phyloP scores from a whole-genome alignment of 2,113 vertebrate species.

The Cinclus mexicanus region DNA sequence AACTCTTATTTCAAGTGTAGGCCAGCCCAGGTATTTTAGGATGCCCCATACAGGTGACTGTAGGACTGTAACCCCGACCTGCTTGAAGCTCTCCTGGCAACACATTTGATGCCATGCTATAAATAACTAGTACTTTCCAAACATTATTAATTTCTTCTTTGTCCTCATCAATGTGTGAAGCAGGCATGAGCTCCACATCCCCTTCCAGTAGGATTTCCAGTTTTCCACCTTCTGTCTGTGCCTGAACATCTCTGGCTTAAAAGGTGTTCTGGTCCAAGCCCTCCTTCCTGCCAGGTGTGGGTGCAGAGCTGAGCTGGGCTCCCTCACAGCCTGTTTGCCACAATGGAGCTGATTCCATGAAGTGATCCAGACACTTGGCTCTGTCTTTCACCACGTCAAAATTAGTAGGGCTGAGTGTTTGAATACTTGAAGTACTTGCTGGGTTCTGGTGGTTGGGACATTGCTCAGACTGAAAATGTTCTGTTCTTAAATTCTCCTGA shows the following conservation, averaged over 20 bases:
- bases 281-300: rapidly evolving
- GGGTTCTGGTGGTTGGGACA: background rate
- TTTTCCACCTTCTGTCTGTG: background rate
- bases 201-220: background rate
- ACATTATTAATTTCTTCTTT: background rate
- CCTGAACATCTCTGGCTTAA: background rate
- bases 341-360: background rate
- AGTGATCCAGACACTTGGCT: background rate
- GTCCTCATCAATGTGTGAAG: background rate
- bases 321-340: rapidly evolving
- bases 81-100: background rate
- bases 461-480: background rate
- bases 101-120: rapidly evolving
- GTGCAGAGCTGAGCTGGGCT: background rate
- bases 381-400: background rate
- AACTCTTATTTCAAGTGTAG: background rate
- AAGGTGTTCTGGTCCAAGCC: background rate
- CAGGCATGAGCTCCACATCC: background rate
- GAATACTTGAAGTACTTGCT: background rate
- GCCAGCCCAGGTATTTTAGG: background rate
- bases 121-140: background rate
- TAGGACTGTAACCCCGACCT: background rate
- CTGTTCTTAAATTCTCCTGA: background rate
- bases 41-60: background rate
- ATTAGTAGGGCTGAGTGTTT: background rate